Evolutionary conservation across 2,113 vertebrate genomes (phyloP), one percentile per base, ranked within the genome.

Genomic region (Motacilla alba): DNA sequence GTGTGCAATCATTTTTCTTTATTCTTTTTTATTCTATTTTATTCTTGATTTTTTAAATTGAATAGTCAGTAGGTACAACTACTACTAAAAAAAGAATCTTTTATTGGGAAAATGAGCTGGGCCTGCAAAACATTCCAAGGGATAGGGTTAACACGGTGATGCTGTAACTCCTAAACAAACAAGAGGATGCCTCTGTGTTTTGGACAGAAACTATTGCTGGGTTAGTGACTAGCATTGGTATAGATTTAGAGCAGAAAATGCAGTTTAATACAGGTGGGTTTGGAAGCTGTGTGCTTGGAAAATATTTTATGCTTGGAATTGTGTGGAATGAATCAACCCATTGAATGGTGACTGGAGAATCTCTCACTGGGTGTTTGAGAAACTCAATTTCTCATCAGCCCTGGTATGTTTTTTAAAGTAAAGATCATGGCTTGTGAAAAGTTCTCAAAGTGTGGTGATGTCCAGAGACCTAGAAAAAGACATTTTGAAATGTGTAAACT

Each of bases 221-320:
- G 35, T 91, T 83, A 69, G 47, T 92, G 55, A 69, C 82, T 94
- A 82, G 26, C 80, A 62, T 59, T 96, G 87, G 79, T 93, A 88
- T 28, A 19, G 39, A 55, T 80, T 85, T 95, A 85, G 37, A 89
- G 30, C 64, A 41, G 64, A 94, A 87, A 93, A 94, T 41, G 18
- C 27, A 59, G 86, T 83, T 52, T 86, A 87, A 87, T 92, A 81
- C 63, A 73, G 64, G 15, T 85, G 47, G 28, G 47, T 70, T 67
- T 91, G 76, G 53, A 94, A 93, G 41, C 58, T 53, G 26, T 68
- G 35, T 80, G n/a, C 31, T 79, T 90, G 52, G 82, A 93, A 96
- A 88, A 88, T 10, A 10, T 41, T 85, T 62, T 52, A 12, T 81
- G 67, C 77, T 94, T 96, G 92, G 91, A 95, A 94, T 75, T 93